Conservation (phyloP, 2,797 vertebrate genomes). For the Lagorchestes hirsutus region DNA sequence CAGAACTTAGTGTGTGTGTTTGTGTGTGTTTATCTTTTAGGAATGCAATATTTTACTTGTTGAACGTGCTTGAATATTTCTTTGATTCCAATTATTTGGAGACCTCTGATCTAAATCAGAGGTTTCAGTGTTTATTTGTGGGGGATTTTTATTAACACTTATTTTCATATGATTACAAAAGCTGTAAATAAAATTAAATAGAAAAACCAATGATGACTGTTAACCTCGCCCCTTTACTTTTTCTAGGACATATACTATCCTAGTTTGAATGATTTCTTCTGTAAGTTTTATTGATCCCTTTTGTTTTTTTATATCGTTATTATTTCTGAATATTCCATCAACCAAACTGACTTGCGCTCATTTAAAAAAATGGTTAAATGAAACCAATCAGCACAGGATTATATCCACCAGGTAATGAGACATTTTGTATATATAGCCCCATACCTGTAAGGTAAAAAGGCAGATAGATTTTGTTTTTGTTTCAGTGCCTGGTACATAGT, state of each 20-base stretch:
- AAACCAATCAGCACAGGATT: not conserved
- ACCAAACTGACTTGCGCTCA: not conserved
- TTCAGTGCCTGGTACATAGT: not conserved
- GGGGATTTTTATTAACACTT: not conserved
- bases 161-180: not conserved
- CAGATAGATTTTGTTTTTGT: not conserved
- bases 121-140: not conserved
- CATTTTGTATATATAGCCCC: not conserved
- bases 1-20: not conserved
- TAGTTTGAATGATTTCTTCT: not conserved
- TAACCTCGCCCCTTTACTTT: not conserved
- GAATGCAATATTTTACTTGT: conserved; percentile 25
- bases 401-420: not conserved
- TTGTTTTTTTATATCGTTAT: not conserved
- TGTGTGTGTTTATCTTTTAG: not conserved
- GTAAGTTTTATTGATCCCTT: not conserved
- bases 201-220: not conserved
- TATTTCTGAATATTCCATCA: not conserved
- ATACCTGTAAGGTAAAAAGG: not conserved
- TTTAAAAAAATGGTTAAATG: not conserved
- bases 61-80: not conserved
- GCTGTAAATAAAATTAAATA: not conserved
- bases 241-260: not conserved
- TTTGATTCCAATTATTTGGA: not conserved
- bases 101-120: conserved; percentile 10